Percentiles rank a stretch among this genome's conserved stretches.
These are phyloP conservation scores for Danio tinwini DNA, from an alignment of 2,797 vertebrate genomes.

Conservation along the genomic window DNA sequence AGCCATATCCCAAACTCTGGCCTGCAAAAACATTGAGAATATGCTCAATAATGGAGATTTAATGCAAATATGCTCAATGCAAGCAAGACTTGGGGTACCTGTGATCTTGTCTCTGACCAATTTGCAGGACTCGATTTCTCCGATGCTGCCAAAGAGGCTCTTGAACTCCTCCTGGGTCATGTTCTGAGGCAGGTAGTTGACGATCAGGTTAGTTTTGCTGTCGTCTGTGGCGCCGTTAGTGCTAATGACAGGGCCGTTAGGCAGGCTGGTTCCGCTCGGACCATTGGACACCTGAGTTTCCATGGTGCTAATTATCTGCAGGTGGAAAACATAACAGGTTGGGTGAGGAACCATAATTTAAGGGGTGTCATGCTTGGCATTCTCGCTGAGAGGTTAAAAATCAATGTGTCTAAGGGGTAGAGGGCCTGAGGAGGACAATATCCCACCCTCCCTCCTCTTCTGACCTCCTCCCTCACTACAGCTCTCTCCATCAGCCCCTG, in stretches of 20 bases:
- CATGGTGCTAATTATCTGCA: constrained; percentile 99
- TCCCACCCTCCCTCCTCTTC: constrained; percentile 59
- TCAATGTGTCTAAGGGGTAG: constrained; percentile 68
- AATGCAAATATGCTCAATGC: not conserved
- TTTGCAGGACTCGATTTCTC: constrained; percentile 97
- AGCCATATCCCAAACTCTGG: constrained; percentile 96
- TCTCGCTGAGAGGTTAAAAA: constrained; percentile 62
- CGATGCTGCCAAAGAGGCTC: constrained; percentile 96
- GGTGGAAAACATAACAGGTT: constrained; percentile 70
- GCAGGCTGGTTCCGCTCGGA: constrained; percentile 87
- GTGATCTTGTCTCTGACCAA: constrained; percentile 96
- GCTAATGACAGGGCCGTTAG: constrained; percentile 90
- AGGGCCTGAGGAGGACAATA: constrained; percentile 67
- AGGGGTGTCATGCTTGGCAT: not conserved
- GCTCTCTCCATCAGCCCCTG: constrained; percentile 71
- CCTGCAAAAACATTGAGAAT: constrained; percentile 71
- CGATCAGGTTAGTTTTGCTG: constrained; percentile 98
- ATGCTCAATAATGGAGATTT: not conserved
- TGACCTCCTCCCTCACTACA: constrained; percentile 57
- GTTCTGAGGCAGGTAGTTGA: constrained; percentile 98
- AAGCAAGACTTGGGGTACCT: constrained; percentile 74
- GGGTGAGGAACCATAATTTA: not conserved
- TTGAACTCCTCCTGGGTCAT: constrained; percentile 98
- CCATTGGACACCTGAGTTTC: constrained; percentile 97
- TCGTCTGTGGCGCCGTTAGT: constrained; percentile 89